phyloP scores from a whole-genome alignment of 2,888 invertebrate genomes.

The Hypsopygia costalis region DNA sequence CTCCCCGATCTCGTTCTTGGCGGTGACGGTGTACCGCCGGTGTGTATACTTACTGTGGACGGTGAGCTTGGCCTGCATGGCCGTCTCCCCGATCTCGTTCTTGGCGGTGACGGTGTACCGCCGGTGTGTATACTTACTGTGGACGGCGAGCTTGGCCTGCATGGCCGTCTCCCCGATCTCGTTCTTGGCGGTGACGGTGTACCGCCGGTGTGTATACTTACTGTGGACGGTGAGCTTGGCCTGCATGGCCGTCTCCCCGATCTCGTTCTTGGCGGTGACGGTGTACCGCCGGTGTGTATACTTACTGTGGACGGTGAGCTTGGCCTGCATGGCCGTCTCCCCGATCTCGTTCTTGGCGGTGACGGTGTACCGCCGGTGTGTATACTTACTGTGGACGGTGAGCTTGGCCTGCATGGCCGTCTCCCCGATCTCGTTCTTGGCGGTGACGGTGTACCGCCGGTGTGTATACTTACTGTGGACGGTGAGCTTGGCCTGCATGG shows the following conservation, averaged over 20 bases:
- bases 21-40: no score
- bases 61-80: constrained; percentile 84
- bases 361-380: constrained; percentile 89
- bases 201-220: constrained; percentile 88
- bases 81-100: constrained; percentile 88
- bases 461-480: no score
- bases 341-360: constrained; percentile 89
- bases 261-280: constrained; percentile 87
- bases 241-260: constrained; percentile 85
- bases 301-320: constrained; percentile 87
- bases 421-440: constrained; percentile 89
- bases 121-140: constrained; percentile 90
- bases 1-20: constrained; percentile 89
- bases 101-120: constrained; percentile 87
- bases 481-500: no score
- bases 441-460: constrained; percentile 83
- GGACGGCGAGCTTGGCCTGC: constrained; percentile 86
- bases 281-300: constrained; percentile 86
- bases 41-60: constrained; percentile 89
- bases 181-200: constrained; percentile 89
- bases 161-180: constrained; percentile 86
- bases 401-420: constrained; percentile 84
- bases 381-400: constrained; percentile 85
- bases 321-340: constrained; percentile 84
- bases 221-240: constrained; percentile 88